Evolutionary conservation across 2,797 vertebrate genomes (phyloP).

Genomic region (Spheniscus humboldti): DNA sequence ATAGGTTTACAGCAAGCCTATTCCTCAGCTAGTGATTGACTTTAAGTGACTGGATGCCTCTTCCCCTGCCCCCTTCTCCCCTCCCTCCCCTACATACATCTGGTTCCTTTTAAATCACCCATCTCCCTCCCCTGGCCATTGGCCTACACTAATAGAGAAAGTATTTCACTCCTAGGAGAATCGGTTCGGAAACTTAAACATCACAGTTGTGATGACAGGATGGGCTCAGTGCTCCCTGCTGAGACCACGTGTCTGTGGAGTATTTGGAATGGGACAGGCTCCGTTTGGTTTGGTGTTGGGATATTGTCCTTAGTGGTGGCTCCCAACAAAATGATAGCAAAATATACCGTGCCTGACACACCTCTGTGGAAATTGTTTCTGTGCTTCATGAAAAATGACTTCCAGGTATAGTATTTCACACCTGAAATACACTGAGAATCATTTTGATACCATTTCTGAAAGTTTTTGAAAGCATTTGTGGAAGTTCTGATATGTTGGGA

Average conservation of each 20-base stretch:
- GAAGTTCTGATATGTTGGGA: background rate
- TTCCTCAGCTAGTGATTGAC: background rate
- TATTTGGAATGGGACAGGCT: background rate
- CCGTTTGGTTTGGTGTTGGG: background rate
- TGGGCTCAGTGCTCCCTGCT: background rate
- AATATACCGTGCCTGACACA: background rate
- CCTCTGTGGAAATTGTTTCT: background rate
- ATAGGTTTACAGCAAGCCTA: background rate
- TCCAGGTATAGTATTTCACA: background rate
- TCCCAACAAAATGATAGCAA: background rate
- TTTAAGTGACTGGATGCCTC: background rate
- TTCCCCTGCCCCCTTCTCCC: background rate
- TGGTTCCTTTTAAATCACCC: background rate
- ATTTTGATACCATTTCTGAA: background rate
- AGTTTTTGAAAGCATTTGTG: background rate
- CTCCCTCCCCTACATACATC: background rate
- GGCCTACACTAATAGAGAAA: background rate
- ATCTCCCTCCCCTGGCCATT: background rate
- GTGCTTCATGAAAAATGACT: background rate
- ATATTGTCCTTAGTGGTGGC: background rate
- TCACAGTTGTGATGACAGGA: background rate
- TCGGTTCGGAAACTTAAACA: background rate
- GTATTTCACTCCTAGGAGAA: background rate
- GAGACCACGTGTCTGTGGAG: rapidly evolving
- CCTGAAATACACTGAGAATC: background rate